These are phyloP conservation scores for Nematostella vectensis DNA, from an alignment of 92 coral and sea anemone species.

Conservation along the genomic window DNA sequence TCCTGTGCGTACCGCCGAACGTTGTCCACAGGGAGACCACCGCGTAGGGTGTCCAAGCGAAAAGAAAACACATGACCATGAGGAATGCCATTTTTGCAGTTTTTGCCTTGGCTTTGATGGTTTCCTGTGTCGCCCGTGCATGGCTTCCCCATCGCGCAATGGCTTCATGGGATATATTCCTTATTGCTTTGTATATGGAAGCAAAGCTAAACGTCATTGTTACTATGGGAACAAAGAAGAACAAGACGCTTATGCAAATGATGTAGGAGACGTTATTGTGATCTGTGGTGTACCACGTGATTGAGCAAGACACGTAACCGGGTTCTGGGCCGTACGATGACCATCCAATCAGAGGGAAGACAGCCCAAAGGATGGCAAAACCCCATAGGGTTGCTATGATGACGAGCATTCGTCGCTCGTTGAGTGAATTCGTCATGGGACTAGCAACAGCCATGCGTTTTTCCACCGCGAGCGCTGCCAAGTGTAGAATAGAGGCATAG, in stretches of 20 bases:
- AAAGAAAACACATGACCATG: slow-evolving; percentile 19
- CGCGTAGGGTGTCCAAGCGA: slow-evolving; percentile 36
- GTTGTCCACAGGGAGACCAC: slow-evolving; percentile 12
- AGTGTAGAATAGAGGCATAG: slow-evolving; percentile 18
- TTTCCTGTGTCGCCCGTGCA: slow-evolving; percentile 17
- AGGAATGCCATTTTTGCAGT: slow-evolving; percentile 22
- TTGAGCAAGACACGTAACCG: slow-evolving; percentile 10
- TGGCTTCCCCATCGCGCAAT: slow-evolving; percentile 15
- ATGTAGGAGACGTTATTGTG: slow-evolving; percentile 2
- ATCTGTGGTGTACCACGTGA: slow-evolving; percentile 17
- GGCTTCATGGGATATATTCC: slow-evolving; percentile 14
- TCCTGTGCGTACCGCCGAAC: not conserved
- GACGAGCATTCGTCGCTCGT: not conserved
- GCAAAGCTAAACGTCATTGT: slow-evolving; percentile 12
- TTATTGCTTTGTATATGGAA: slow-evolving; percentile 14
- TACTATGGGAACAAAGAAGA: slow-evolving; percentile 6
- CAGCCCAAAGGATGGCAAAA: slow-evolving; percentile 29
- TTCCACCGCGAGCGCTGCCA: slow-evolving; percentile 26
- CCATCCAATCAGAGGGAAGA: slow-evolving; percentile 32
- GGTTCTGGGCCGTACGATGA: slow-evolving; percentile 29
- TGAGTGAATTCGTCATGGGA: not conserved
- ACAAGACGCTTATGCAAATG: slow-evolving; percentile 14
- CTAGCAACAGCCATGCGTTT: slow-evolving; percentile 4
- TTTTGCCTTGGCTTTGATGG: slow-evolving; percentile 14
- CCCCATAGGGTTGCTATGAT: slow-evolving; percentile 14